Base-by-base conservation (phyloP, 2,113 vertebrate species). In the Clarias magur region DNA sequence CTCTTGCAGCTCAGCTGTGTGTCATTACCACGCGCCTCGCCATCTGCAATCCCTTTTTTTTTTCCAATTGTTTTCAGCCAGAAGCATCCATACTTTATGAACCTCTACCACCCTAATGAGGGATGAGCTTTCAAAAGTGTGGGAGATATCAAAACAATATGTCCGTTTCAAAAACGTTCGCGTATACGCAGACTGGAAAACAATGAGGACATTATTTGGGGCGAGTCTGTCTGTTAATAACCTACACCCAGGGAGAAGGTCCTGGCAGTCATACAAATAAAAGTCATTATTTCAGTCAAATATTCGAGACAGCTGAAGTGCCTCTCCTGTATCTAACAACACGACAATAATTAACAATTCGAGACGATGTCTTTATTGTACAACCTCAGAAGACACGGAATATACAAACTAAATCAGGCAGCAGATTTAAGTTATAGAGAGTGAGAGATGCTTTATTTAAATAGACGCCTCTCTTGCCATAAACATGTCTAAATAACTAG, bases 101-200 rank as follows among this genome's bases (percentile, higher is more conserved):
- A 25, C 57, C 6, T 17, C 54, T 25, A 85, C n/a, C 30, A 84
- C 82, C 68, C 76, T n/a, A 81, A 65, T 84, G 81, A 73, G 81
- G 63, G 76, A 67, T 65, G 83, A 60, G 67, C 59, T 27, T 62
- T 42, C 2, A 25, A 54, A 76, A 34, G 54, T 42, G 82, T 85
- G 76, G 82, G 85, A 85, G 67, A 85, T 42, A 53, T 30, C 81
- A 5, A 87, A 89, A 89, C 88, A 85, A 85, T 87, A 62, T 2
- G 15, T 81, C 38, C 15, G 62, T 80, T 54, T 72, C 68, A 54
- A 23, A 15, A 38, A 23, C 17, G 11, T 62, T 57, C 59, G 19
- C 38, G 62, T 27, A 72, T 19, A 62, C 16, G 68, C 17, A 73
- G 60, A 53, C 25, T 19, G 54, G 56, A 56, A 60, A 60, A 80